phyloP scores from a whole-genome alignment of 2,797 vertebrate genomes.

The Takifugu ocellatus region DNA sequence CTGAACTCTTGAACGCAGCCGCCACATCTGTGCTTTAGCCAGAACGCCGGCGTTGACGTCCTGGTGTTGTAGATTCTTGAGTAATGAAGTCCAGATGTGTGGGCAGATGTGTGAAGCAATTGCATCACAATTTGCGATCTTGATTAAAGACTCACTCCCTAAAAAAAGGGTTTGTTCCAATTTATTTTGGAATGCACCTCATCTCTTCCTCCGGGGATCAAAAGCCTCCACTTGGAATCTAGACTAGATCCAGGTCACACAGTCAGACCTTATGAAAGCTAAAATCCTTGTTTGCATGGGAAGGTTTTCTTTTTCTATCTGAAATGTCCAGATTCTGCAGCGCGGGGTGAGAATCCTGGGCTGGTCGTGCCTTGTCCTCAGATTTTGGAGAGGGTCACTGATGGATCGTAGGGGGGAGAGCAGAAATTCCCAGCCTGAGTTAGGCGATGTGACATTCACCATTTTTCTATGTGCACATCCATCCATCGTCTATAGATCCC shows the following conservation, averaged over 20 bases:
- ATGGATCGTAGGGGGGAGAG: too few species aligned
- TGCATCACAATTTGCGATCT: constrained; percentile 23
- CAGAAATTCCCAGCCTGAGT: too few species aligned
- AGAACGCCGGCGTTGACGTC: constrained; percentile 30
- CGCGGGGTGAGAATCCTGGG: constrained; percentile 23
- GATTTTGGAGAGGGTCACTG: too few species aligned
- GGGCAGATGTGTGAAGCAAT: constrained; percentile 3
- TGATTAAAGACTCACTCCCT: constrained; percentile 15
- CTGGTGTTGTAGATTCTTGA: constrained; percentile 19
- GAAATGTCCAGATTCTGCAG: constrained; percentile 29
- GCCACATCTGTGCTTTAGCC: constrained; percentile 32
- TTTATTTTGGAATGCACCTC: neutral
- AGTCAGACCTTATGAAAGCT: neutral
- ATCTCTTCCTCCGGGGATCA: neutral
- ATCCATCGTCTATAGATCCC: too few species aligned
- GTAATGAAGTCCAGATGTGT: constrained; percentile 54
- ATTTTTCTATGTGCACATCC: too few species aligned
- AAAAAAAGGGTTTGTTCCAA: constrained; percentile 4
- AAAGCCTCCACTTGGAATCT: constrained; percentile 2
- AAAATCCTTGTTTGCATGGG: constrained; percentile 1
- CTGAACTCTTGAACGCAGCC: constrained; percentile 16
- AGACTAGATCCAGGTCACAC: neutral
- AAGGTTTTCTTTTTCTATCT: constrained; percentile 4
- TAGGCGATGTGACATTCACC: too few species aligned
- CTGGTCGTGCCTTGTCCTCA: too few species aligned